Base-by-base conservation (phyloP, 2,888 invertebrate species). In the Tiphia femorata region DNA sequence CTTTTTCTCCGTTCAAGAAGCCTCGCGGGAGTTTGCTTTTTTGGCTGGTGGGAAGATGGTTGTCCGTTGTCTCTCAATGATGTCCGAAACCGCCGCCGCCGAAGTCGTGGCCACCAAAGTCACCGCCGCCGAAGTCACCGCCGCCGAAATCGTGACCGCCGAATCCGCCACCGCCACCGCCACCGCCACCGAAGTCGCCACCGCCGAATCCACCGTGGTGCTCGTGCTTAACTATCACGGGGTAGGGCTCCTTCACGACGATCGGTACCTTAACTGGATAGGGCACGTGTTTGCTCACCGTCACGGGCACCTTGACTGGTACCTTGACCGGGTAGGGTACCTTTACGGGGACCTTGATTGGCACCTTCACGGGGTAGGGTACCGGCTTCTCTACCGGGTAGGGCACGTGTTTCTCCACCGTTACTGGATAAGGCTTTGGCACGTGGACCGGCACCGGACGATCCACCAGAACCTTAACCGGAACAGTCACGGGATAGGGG, bases 341-440 rank as follows among this genome's bases (percentile, higher is more conserved):
- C 46, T 75, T 75, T 12, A 80, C 58, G 33, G 79, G 79, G 20
- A 79, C 78, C 58, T 77, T 74, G 19, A 79, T 58, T 10, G 78
- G 73, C 19, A 79, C 79, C 50, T 77, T 76, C 12, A 79, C 73
- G 3, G 76, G 73, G 19, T 74, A 78, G 27, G 79, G 79, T 56
- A 77, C 73, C 3, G 64, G 75, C 38, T 73, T 76, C 59, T 80
- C 79, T 0, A 80, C 81, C 3, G 80, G 53, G 7, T 74, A 75
- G 4, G 79, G 80, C 12, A 80, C 70, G 54, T 74, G 79, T 54
- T 80, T 80, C 48, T 77, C 77, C 10, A 79, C 78, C 33, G 74
- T 73, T 0, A 81, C 81, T 6, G 77, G 80, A 56, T 81, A 81
- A 3, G 81, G 81, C 17, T 74, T 69, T 2, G 82, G 81, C 14